Evolutionary conservation across 2,888 invertebrate genomes (phyloP).

Genomic region (Caenorhabditis japonica): DNA sequence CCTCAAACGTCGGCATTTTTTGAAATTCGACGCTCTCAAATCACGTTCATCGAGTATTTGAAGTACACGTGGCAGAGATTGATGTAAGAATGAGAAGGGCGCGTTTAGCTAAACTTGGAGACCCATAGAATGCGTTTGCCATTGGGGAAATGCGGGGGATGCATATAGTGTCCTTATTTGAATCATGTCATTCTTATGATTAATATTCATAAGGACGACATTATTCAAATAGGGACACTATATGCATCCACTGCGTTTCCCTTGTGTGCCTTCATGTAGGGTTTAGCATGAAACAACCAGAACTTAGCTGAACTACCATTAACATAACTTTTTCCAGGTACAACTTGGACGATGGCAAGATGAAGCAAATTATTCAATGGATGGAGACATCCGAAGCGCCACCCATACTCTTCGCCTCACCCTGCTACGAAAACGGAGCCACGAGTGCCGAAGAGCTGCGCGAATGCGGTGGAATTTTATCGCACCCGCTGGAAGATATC

Average conservation of each 20-base stretch:
- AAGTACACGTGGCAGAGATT: slow-evolving; percentile 48
- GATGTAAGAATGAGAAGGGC: slow-evolving; percentile 15
- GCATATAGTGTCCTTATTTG: no score
- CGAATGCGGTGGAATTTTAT: slow-evolving; percentile 57
- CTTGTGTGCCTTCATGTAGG: no score
- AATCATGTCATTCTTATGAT: no score
- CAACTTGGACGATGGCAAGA: slow-evolving; percentile 62
- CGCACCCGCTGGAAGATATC: slow-evolving; percentile 69
- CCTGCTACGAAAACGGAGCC: slow-evolving; percentile 34
- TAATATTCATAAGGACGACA: no score
- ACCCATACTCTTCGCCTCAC: slow-evolving; percentile 36
- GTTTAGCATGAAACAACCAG: no score
- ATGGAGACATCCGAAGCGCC: slow-evolving; percentile 62
- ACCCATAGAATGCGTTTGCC: no score
- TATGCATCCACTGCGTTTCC: no score
- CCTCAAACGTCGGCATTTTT: slow-evolving; percentile 53
- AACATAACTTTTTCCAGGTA: slow-evolving; percentile 47
- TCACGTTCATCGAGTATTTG: slow-evolving; percentile 34
- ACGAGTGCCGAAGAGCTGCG: slow-evolving; percentile 32
- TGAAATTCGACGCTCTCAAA: slow-evolving; percentile 46
- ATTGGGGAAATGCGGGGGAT: no score
- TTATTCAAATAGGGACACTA: no score
- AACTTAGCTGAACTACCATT: no score
- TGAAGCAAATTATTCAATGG: slow-evolving; percentile 64
- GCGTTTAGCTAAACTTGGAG: neutral